Conservation (phyloP, 2,113 vertebrate genomes). For the Verasper variegatus region DNA sequence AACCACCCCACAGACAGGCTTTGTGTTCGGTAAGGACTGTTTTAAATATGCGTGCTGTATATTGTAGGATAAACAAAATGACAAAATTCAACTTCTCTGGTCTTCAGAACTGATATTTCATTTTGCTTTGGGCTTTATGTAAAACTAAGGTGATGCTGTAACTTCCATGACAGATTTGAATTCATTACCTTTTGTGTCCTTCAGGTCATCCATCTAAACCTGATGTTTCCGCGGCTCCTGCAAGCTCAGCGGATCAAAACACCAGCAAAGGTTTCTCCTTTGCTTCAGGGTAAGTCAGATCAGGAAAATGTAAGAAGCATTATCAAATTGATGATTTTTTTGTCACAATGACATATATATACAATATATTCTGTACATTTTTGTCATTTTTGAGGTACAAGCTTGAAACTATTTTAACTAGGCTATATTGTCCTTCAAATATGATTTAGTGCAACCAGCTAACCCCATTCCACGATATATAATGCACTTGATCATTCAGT, state of each 20-base stretch:
- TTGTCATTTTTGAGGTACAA: neutral
- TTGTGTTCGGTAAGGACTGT: slow-evolving; percentile 75
- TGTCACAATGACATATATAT: neutral
- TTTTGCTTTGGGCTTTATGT: neutral
- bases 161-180: neutral
- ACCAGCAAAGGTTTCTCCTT: slow-evolving; percentile 85
- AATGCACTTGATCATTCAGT: neutral
- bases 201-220: slow-evolving; percentile 78
- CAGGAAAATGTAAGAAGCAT: neutral
- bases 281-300: slow-evolving; percentile 82
- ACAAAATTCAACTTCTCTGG: neutral
- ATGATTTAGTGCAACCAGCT: neutral
- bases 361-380: too few species aligned
- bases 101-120: neutral
- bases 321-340: neutral
- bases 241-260: slow-evolving; percentile 78
- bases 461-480: neutral
- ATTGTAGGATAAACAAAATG: too few species aligned
- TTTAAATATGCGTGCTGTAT: neutral
- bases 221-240: slow-evolving; percentile 67
- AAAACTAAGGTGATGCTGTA: neutral
- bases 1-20: slow-evolving; percentile 49
- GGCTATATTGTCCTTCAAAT: neutral
- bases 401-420: neutral
- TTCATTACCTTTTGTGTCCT: neutral